Evolutionary conservation across 2,113 vertebrate species (phyloP).

Genomic region (Electrona antarctica): DNA sequence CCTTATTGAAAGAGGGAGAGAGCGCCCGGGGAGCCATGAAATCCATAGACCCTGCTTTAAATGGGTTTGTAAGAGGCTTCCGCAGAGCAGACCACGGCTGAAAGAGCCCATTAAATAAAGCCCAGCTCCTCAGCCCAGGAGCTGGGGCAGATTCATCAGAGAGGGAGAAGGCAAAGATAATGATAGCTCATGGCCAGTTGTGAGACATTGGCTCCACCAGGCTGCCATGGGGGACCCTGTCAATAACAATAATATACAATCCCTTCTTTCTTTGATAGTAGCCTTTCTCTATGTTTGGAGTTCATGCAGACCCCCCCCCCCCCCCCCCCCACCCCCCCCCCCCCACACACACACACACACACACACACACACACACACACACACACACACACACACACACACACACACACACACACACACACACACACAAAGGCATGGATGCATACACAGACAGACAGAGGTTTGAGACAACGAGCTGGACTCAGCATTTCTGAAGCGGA

Average conservation of each 20-base stretch:
- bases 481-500: too few relatives aligned
- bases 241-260: slow-evolving; percentile 60
- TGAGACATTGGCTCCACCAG: slow-evolving; percentile 58
- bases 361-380: too few relatives aligned
- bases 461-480: too few relatives aligned
- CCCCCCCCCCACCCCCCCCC: too few relatives aligned
- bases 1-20: slow-evolving; percentile 79
- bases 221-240: slow-evolving; percentile 61
- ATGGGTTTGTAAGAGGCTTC: slow-evolving; percentile 82
- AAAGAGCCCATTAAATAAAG: slow-evolving; percentile 80
- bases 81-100: slow-evolving; percentile 70
- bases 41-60: slow-evolving; percentile 81
- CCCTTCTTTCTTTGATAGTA: slow-evolving; percentile 28
- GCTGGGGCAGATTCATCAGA: slow-evolving; percentile 75
- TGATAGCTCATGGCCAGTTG: slow-evolving; percentile 79
- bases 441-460: too few relatives aligned
- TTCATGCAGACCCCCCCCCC: too few relatives aligned
- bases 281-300: too few relatives aligned
- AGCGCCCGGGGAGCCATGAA: slow-evolving; percentile 80
- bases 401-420: too few relatives aligned
- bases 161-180: slow-evolving; percentile 75
- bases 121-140: slow-evolving; percentile 64
- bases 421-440: too few relatives aligned
- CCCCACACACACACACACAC: too few relatives aligned
- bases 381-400: too few relatives aligned